Conservation (phyloP, 2,113 vertebrate genomes). For the Eulemur rufifrons region DNA sequence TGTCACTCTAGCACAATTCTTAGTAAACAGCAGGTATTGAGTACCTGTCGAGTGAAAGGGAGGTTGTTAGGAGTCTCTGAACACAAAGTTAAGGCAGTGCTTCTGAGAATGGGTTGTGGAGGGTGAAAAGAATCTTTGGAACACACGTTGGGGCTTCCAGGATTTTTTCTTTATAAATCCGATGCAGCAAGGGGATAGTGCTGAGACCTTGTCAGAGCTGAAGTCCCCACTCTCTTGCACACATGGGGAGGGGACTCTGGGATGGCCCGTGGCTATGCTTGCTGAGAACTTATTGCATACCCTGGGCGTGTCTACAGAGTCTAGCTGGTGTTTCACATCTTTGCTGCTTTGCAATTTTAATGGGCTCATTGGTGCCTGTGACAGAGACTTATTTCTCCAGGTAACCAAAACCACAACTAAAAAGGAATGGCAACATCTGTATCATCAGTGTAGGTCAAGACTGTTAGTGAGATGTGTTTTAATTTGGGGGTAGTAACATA, state of each 20-base stretch:
- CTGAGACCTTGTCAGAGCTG: not conserved
- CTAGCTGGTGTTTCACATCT: not conserved
- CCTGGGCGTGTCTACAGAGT: not conserved
- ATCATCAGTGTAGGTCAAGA: not conserved
- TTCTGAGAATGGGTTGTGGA: not conserved
- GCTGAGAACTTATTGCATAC: not conserved
- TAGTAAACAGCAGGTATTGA: not conserved
- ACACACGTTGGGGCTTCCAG: not conserved
- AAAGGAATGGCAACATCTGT: not conserved
- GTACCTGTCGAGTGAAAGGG: not conserved
- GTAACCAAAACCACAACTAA: not conserved
- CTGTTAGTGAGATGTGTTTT: not conserved
- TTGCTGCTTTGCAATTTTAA: not conserved
- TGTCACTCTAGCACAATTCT: not conserved
- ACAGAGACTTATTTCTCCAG: not conserved
- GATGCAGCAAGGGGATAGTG: too few species aligned
- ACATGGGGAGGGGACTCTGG: rapidly evolving
- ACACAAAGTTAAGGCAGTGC: not conserved
- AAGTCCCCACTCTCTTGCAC: not conserved
- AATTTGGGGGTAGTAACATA: not conserved
- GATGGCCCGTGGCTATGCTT: not conserved
- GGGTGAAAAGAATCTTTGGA: not conserved
- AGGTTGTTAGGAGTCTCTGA: not conserved
- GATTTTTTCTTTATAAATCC: not conserved
- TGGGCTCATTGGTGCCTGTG: not conserved